Evolutionary conservation across 2,888 invertebrate species (phyloP).

Genomic region (Lasioglossum villosulum): DNA sequence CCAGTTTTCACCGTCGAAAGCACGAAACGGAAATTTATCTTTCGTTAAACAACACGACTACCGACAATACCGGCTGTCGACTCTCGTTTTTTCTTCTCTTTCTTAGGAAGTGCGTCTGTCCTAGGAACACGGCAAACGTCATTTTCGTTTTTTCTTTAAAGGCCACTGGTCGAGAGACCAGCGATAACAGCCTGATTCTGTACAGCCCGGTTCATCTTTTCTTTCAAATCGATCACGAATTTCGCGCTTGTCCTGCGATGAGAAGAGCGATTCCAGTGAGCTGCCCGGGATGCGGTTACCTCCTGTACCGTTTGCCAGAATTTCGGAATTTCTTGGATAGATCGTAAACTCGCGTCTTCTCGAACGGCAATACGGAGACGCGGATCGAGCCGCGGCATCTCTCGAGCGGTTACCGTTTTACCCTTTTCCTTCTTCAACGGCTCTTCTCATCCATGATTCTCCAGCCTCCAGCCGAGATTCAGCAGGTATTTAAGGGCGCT

Average conservation of each 20-base stretch:
- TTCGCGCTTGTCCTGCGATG: not conserved
- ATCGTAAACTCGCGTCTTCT: not conserved
- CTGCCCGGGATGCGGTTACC: not conserved
- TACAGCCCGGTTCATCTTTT: not conserved
- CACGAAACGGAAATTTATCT: not conserved
- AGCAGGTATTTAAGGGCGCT: constrained; percentile 70
- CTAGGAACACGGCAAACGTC: not conserved
- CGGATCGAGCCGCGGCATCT: constrained; percentile 41
- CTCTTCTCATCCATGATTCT: constrained; percentile 57
- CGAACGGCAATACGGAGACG: not conserved
- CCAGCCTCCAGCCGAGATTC: constrained; percentile 65
- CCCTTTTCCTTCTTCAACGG: constrained; percentile 40
- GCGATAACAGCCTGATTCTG: too few species aligned
- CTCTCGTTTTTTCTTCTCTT: too few species aligned
- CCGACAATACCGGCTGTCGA: too few species aligned
- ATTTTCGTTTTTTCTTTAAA: too few species aligned
- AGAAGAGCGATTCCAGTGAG: not conserved
- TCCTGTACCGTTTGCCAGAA: not conserved
- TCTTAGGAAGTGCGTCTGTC: not conserved
- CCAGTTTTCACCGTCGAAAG: not conserved
- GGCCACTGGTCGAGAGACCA: too few species aligned
- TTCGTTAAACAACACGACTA: not conserved
- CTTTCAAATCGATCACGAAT: not conserved
- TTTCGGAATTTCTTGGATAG: not conserved
- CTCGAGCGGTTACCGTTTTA: constrained; percentile 46